Percentiles rank a stretch among this genome's conserved stretches.
Conservation (phyloP, 2,113 vertebrate genomes). For the Vireo altiloquus region DNA sequence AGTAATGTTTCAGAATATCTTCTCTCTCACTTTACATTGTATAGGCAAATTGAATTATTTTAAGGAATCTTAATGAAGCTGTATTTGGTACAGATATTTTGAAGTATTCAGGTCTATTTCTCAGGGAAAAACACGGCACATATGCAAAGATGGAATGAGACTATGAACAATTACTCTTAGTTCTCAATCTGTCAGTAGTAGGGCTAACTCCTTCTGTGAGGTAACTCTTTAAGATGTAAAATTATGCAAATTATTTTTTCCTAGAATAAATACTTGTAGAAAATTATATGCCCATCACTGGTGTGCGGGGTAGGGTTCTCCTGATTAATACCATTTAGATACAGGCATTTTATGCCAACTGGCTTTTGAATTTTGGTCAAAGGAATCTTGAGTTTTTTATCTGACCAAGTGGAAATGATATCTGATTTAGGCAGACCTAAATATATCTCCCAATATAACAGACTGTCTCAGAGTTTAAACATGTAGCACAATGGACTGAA, state of each 20-base stretch:
- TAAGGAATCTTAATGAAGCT: neutral
- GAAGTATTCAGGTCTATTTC: neutral
- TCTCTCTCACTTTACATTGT: neutral
- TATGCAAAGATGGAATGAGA: neutral
- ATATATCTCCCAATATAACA: neutral
- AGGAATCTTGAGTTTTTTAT: neutral
- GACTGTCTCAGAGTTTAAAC: neutral
- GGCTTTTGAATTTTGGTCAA: neutral
- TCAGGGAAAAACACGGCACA: neutral
- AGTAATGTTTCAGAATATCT: neutral
- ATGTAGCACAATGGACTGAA: fast-evolving
- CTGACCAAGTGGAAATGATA: neutral
- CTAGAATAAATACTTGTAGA: neutral
- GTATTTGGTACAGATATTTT: neutral
- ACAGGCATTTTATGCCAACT: neutral
- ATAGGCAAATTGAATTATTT: neutral
- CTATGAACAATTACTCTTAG: neutral
- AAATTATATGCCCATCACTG: neutral
- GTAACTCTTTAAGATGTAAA: neutral
- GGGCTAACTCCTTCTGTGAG: neutral
- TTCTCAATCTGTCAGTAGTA: neutral
- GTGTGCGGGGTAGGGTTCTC: neutral
- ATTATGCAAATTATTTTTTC: neutral
- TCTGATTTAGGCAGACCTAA: neutral
- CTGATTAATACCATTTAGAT: neutral